Evolutionary conservation across 2,888 invertebrate species (phyloP), one percentile per base, ranked within the genome.

Genomic region (Eutolmus rufibarbis): DNA sequence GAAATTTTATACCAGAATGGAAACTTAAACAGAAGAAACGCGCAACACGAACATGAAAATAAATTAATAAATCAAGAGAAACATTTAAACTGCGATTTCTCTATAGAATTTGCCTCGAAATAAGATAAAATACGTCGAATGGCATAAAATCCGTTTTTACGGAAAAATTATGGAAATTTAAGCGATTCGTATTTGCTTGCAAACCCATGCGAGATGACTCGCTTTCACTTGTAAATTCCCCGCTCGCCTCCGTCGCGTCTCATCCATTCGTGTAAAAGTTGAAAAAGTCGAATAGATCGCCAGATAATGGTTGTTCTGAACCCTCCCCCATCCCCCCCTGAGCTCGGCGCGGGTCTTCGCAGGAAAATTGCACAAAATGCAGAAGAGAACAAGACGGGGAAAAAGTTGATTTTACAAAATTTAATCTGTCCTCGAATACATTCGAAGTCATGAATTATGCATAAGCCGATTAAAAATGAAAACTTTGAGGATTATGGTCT

Each of bases 391-490:
- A 28, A 66, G 66, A 66, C 19, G 66, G 9, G 28, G 57, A 19
- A 56, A 76, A 76, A 76, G 76, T 40, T 34, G 76, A 76, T 76
- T 76, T 76, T 37, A 76, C 76, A 37, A 76, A 76, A 76, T 76
- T 76, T 76, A 76, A 76, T 76, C 76, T 40, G 40, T 76, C 76
- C n/a, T n/a, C 40, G 76, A 37, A 76, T 76, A 40, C n/a, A 76
- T 40, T n/a, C 76, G n/a, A n/a, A 37, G 34, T n/a, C 76, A 76
- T 76, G 34, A 76, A 76, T 76, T 76, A 76, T 76, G 34, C 76
- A 76, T 76, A 76, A 76, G 37, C 37, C 34, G 40, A 76, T 76
- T 76, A 76, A 76, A 76, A 76, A 76, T 76, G 76, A 76, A 76
- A 76, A 76, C 40, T 76, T 76, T 76, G 37, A n/a, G 37, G 76